phyloP scores from a whole-genome alignment of 2,113 vertebrate genomes.

The Rhinichthys klamathensis region DNA sequence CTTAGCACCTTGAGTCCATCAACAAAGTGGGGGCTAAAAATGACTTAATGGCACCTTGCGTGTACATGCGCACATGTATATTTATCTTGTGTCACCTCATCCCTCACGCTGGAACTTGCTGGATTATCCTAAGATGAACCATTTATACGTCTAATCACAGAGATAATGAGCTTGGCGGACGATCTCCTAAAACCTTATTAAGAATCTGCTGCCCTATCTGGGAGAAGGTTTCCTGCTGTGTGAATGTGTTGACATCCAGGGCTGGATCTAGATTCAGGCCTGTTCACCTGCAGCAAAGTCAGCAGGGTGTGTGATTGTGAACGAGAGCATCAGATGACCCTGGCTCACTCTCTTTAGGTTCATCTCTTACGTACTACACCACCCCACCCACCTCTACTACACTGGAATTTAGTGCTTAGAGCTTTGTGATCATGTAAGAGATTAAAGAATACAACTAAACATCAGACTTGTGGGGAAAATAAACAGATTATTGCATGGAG shows the following conservation, averaged over 20 bases:
- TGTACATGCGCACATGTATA: background rate
- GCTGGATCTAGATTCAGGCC: background rate
- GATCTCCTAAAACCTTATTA: constrained; percentile 52
- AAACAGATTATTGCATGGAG: constrained; percentile 25
- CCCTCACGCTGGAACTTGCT: constrained; percentile 43
- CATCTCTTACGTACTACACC: background rate
- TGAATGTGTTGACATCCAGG: background rate
- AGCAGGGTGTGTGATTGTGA: background rate
- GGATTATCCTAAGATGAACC: constrained; percentile 71
- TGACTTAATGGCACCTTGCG: background rate
- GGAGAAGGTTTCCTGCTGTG: constrained; percentile 4
- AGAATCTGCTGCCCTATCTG: constrained; percentile 37
- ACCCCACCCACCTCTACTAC: background rate
- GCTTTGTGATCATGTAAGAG: constrained; percentile 2
- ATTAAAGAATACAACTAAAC: constrained; percentile 11
- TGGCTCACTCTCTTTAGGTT: constrained; percentile 2
- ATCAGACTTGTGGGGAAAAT: constrained; percentile 14
- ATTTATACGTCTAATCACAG: constrained; percentile 74
- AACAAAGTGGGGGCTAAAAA: constrained; percentile 1
- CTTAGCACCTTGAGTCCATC: constrained; percentile 37
- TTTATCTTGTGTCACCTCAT: background rate
- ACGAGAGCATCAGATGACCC: constrained; percentile 34
- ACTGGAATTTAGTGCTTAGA: background rate
- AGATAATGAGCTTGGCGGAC: constrained; percentile 59
- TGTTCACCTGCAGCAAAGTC: constrained; percentile 18